Conservation (phyloP, 2,888 invertebrate genomes). For the Chrysotoxum bicinctum region DNA sequence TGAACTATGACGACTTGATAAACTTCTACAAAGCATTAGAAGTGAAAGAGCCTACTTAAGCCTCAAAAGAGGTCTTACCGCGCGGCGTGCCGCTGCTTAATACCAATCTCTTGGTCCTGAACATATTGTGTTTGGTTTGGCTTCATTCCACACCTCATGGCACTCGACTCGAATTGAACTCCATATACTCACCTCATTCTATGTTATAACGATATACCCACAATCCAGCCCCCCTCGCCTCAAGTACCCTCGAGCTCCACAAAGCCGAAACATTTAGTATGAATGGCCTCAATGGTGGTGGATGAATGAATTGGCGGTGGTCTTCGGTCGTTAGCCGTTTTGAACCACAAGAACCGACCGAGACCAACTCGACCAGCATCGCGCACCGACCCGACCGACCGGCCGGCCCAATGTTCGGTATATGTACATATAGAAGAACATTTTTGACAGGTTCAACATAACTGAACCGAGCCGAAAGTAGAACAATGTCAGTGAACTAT, state of each 20-base stretch:
- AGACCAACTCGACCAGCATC: conserved; percentile 31
- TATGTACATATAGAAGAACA: conserved; percentile 33
- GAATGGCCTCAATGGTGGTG: conserved; percentile 60
- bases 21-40: conserved; percentile 40
- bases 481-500: conserved; percentile 73
- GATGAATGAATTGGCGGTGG: conserved; percentile 63
- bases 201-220: background rate
- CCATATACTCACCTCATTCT: conserved; percentile 38
- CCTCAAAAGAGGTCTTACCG: conserved; percentile 27
- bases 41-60: conserved; percentile 56
- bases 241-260: background rate
- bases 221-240: background rate
- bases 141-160: conserved; percentile 52
- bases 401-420: conserved; percentile 17
- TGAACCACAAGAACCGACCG: conserved; percentile 16
- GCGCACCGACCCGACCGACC: background rate
- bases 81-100: conserved; percentile 17
- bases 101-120: conserved; percentile 40
- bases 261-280: conserved; percentile 37
- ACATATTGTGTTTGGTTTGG: conserved; percentile 26
- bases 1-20: conserved; percentile 23
- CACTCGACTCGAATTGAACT: conserved; percentile 61
- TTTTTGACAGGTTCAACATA: conserved; percentile 73
- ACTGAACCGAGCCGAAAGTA: conserved; percentile 71
- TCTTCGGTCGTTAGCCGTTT: conserved; percentile 13